Evolutionary conservation across 2,888 invertebrate species (phyloP), one percentile per base, ranked within the genome.

Genomic region (Elysia crispata): DNA sequence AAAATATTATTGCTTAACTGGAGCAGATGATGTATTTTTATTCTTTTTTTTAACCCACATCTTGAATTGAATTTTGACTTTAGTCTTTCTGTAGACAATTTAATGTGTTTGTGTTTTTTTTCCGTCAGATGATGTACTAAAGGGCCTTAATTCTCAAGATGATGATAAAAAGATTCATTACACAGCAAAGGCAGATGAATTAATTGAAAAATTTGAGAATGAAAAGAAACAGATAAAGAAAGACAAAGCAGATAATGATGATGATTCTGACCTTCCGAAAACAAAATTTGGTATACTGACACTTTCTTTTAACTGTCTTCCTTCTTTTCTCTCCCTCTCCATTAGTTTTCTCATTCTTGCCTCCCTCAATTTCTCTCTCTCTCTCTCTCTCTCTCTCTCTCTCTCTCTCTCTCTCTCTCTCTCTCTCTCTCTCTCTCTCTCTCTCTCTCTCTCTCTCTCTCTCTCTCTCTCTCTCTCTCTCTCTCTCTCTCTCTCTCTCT

Each of bases 111-210:
- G 41, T 41, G 3, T 41, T 3, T 41, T 41, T 41, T 69, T 70
- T 13, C 60, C 85, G 80, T 18, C 83, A 89, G 89, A 89, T 80
- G 80, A 84, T n/a, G 85, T 89, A 62, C 86, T 89, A 1, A 89
- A 87, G 75, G 88, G 88, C 25, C 83, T 90, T 54, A 87, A 86
- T 76, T 85, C 88, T 70, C 85, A 83, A 8, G 84, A 88, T 80
- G 86, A 86, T 28, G 73, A 85, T 1, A 81, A 86, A 25, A 83
- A 86, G 23, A 80, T 86, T 73, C 76, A 82, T 33, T 87, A 87
- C 13, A 85, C 87, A 84, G 62, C 85, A 11, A 86, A 86, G 79
- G 90, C 90, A 70, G 90, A 90, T 84, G 76, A 86, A n/a, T 79
- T 88, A 23, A 83, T 89, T 20, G 77, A 83, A 23, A 73, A 74